These are phyloP conservation scores for Okapia johnstoni DNA, from an alignment of 2,113 vertebrate species.

Conservation along the genomic window DNA sequence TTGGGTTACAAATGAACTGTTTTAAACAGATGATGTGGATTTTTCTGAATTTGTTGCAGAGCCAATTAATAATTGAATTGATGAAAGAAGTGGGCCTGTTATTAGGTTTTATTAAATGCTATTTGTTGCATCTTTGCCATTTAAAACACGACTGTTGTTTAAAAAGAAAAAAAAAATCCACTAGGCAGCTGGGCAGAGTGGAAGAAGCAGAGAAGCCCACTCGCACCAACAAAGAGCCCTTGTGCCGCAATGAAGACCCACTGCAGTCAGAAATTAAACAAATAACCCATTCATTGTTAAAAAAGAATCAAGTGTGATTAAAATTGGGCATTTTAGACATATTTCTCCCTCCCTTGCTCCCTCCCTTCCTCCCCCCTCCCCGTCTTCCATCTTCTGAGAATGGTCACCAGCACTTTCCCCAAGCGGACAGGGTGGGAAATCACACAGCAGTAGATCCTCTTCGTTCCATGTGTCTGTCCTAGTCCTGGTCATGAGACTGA, in stretches of 20 bases:
- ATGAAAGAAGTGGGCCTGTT: not conserved
- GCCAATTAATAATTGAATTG: not conserved
- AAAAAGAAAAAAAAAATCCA: not conserved
- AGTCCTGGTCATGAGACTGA: rapidly evolving
- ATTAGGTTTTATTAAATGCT: not conserved
- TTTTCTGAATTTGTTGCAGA: not conserved
- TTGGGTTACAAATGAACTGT: not conserved
- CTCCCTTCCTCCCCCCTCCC: too few species aligned
- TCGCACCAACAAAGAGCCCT: not conserved
- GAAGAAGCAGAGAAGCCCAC: not conserved
- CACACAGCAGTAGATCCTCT: rapidly evolving
- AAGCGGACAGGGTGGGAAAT: rapidly evolving
- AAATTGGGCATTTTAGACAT: not conserved
- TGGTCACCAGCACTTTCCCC: not conserved
- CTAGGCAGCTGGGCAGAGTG: not conserved
- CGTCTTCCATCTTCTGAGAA: not conserved
- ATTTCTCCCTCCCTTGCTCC: not conserved
- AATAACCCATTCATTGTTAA: not conserved
- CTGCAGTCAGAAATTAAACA: not conserved
- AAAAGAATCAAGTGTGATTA: not conserved
- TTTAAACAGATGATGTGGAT: not conserved
- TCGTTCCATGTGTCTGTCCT: not conserved
- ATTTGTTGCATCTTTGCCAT: not conserved
- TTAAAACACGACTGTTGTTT: not conserved
- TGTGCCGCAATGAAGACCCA: not conserved